Base-by-base conservation (phyloP, 2,888 invertebrate genomes). In the Aspidiotus destructor region DNA sequence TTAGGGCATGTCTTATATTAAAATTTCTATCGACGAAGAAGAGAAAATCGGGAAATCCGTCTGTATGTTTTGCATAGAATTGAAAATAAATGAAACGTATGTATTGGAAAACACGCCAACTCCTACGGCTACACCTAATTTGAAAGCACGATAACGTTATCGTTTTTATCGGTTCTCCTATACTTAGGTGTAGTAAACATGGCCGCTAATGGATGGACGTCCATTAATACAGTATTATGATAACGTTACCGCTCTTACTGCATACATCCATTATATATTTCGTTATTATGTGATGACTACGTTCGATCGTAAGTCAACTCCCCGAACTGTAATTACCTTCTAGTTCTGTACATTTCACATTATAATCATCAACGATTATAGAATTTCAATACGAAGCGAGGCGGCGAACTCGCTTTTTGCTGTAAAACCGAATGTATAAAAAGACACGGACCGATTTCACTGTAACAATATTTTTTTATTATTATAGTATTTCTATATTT, bases 131-230 rank as follows among this genome's bases (percentile, higher is more conserved):
- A 67, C 60, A 67, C 60, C 67, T 67, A 67, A 67, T 67, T 67
- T 67, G 60, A 60, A 67, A 67, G 67, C 60, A 60, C 60, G 60
- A 67, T 67, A 67, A 67, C 67, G 67, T 67, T 67, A 67, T 67
- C 67, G 67, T 60, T 67, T 52, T 60, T 67, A 60, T 60, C 67
- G 58, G 48, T 67, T 28, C 28, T 28, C 28, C 28, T 28, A 28
- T 28, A 28, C 28, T 28, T 28, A 28, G 28, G 28, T 60, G 67
- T 67, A 60, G 67, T 67, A 67, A 67, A 67, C 67, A 67, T 67
- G 67, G 67, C 67, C 67, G 67, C 67, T 67, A 67, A 67, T 67
- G 67, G 67, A 67, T 67, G 60, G 67, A 67, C 67, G 67, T 67
- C 67, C 67, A 67, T 67, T 67, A 67, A 67, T 67, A 67, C 60